phyloP scores from a whole-genome alignment of 2,888 invertebrate genomes.

The Platynereis dumerilii region DNA sequence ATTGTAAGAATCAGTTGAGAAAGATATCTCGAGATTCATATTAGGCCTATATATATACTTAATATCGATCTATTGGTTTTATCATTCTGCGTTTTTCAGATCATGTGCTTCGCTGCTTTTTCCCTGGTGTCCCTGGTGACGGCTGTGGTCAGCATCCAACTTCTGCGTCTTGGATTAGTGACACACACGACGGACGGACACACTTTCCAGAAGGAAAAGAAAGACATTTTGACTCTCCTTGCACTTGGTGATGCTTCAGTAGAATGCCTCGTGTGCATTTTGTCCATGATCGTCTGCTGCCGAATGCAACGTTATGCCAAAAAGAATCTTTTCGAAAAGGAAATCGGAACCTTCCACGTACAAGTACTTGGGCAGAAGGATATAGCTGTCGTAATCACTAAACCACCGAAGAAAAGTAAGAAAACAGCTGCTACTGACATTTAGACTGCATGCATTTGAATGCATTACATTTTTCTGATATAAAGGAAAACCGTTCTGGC shows the following conservation, averaged over 20 bases:
- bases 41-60: no score
- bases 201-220: conserved; percentile 61
- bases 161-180: conserved; percentile 63
- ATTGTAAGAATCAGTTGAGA: no score
- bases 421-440: conserved; percentile 1
- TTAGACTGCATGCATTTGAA: no score
- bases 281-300: conserved; percentile 60
- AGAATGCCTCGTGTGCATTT: conserved; percentile 60
- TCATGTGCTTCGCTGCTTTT: conserved; percentile 64
- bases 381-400: conserved; percentile 55
- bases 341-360: conserved; percentile 62
- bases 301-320: conserved; percentile 61
- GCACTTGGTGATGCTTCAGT: conserved; percentile 57
- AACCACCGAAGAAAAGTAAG: conserved; percentile 15
- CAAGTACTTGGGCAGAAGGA: conserved; percentile 64
- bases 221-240: conserved; percentile 59
- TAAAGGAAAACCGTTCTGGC: no score
- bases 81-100: no score
- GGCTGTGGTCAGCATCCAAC: conserved; percentile 63
- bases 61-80: no score
- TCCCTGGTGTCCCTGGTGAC: conserved; percentile 63
- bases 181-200: conserved; percentile 64
- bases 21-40: no score
- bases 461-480: no score
- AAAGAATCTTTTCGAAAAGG: conserved; percentile 58